phyloP scores from a whole-genome alignment of 53 echinoderm and acorn worm species.

The Holothuria leucospilota region DNA sequence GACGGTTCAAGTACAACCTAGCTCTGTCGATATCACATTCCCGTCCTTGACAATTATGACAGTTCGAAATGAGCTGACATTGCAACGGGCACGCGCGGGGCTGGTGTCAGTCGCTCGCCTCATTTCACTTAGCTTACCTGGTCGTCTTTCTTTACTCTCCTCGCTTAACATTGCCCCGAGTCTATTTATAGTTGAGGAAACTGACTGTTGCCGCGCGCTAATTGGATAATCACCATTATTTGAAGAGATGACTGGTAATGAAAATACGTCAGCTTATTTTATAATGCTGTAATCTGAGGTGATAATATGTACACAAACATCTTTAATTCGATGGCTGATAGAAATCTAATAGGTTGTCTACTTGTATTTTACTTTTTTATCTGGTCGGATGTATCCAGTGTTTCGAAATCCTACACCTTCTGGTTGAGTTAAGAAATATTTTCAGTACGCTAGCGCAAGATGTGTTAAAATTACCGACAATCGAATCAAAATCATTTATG shows the following conservation, averaged over 20 bases:
- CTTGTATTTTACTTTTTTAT: constrained; percentile 7
- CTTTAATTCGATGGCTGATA: constrained; percentile 37
- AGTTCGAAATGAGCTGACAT: constrained; percentile 31
- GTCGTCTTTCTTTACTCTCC: neutral
- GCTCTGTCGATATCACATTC: constrained; percentile 42
- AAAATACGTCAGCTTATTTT: constrained; percentile 40
- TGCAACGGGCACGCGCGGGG: constrained; percentile 42
- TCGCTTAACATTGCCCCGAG: constrained; percentile 9
- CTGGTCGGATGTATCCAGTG: neutral
- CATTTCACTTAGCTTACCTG: constrained; percentile 18
- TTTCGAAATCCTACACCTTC: neutral
- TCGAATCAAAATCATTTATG: no score
- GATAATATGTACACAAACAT: constrained; percentile 48
- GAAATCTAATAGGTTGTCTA: constrained; percentile 40
- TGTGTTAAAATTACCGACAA: no score
- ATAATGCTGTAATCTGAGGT: constrained; percentile 43
- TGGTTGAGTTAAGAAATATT: no score
- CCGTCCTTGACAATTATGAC: constrained; percentile 53
- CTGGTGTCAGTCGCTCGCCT: constrained; percentile 31
- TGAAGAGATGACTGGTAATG: constrained; percentile 36
- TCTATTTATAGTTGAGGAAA: constrained; percentile 30
- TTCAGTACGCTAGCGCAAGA: no score
- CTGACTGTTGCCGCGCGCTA: constrained; percentile 41
- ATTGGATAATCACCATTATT: constrained; percentile 48
- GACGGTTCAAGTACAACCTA: constrained; percentile 41